phyloP scores from a whole-genome alignment of 2,888 invertebrate genomes.

The Tyria jacobaeae region DNA sequence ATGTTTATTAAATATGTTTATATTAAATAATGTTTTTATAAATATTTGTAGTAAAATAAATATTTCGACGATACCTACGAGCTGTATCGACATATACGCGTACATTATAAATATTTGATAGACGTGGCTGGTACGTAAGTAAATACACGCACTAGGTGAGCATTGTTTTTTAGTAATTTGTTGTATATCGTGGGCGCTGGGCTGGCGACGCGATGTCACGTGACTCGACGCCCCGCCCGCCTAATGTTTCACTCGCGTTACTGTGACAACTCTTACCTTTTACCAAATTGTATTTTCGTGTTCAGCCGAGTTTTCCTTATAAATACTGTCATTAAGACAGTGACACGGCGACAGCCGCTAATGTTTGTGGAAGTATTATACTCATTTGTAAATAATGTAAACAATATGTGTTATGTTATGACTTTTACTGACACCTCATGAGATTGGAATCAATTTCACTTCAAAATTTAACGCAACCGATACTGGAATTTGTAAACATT shows the following conservation, averaged over 20 bases:
- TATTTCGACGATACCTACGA: conserved; percentile 27
- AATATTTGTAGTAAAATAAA: neutral
- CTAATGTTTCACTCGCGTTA: conserved; percentile 83
- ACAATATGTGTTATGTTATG: conserved; percentile 72
- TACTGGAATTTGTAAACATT: conserved; percentile 18
- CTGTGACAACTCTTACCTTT: conserved; percentile 83
- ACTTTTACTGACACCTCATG: conserved; percentile 56
- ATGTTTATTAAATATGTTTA: too few relatives aligned
- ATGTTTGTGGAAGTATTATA: conserved; percentile 77
- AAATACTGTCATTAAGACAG: conserved; percentile 86
- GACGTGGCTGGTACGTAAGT: conserved; percentile 53
- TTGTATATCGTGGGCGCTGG: conserved; percentile 60
- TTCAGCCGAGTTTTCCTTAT: conserved; percentile 84
- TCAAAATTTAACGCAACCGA: conserved; percentile 20
- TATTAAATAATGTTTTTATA: too few relatives aligned
- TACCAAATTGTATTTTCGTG: conserved; percentile 86
- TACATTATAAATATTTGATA: conserved; percentile 52
- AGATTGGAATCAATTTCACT: conserved; percentile 54
- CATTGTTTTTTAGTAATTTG: conserved; percentile 69
- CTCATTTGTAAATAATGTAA: conserved; percentile 75
- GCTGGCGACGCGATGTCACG: conserved; percentile 59
- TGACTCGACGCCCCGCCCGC: conserved; percentile 64
- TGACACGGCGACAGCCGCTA: conserved; percentile 81
- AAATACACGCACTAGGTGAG: conserved; percentile 61
- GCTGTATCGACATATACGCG: conserved; percentile 43